Base-by-base conservation (phyloP, 2,888 invertebrate genomes). In the Rhagophthalmus giganteus region DNA sequence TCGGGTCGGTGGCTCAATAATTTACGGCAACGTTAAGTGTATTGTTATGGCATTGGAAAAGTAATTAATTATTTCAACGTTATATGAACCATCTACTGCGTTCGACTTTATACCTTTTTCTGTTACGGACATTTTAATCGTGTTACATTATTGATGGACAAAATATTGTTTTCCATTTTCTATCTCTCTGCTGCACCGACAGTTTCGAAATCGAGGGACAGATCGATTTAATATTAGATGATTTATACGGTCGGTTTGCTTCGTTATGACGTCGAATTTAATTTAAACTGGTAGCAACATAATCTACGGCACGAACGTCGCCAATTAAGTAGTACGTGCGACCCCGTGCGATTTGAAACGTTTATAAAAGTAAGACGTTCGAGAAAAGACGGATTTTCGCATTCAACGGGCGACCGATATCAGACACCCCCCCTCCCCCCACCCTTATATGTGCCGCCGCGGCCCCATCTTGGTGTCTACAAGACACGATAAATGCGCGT, bases 21-120 rank as follows among this genome's bases (percentile, higher is more conserved):
- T 41, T 41, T 33, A 41, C 24, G 12, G 26, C 33, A 25, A 15
- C n/a, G 33, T 42, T 33, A 32, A 33, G 27, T 27, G 27, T 32
- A 44, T 44, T 44, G 33, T 44, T 44, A 27, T 28, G 15, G 16
- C 26, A 44, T 34, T 13, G 34, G 13, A 9, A 24, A 14, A 27
- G 13, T 27, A 35, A 44, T 44, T 44, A 35, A 44, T 44, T 41
- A 33, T 41, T 28, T 44, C 16, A 44, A 44, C 28, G 34, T 27
- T 16, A 11, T 16, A 26, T 35, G 20, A 35, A 16, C 16, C 20
- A 25, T 26, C 33, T 9, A 11, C n/a, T 26, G 35, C 24, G 4
- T 10, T 27, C 15, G 24, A 35, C 35, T 35, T 35, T 35, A 20
- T 35, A 24, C 20, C 16, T 20, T 35, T 35, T 39, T 39, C 38